Percentiles rank a stretch among this genome's conserved stretches.
Conservation (phyloP, 2,113 vertebrate genomes). For the Gambusia affinis region DNA sequence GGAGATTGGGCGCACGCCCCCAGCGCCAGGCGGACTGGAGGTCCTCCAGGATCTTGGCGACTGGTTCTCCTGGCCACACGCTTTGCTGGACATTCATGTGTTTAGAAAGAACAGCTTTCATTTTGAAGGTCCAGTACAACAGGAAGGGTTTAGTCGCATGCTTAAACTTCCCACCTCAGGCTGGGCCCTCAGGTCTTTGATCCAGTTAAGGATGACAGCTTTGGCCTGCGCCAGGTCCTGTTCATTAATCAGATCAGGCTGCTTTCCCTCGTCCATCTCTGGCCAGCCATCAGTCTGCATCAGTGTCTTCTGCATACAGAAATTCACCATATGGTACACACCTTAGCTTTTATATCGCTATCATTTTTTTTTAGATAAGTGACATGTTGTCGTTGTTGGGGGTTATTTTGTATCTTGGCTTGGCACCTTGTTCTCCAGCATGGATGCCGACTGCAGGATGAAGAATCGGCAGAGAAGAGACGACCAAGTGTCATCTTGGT, state of each 20-base stretch:
- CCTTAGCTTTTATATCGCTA: background rate
- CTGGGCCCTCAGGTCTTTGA: slow-evolving; percentile 75
- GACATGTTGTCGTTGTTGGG: background rate
- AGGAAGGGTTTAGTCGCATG: background rate
- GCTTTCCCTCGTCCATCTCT: slow-evolving; percentile 56
- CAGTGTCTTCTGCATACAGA: slow-evolving; percentile 68
- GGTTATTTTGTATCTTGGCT: background rate
- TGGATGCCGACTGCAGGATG: slow-evolving; percentile 76
- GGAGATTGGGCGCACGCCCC: slow-evolving; percentile 69
- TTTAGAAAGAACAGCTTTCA: background rate
- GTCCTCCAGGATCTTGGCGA: slow-evolving; percentile 75
- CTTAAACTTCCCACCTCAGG: slow-evolving; percentile 74
- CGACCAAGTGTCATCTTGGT: slow-evolving; percentile 77
- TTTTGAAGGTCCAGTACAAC: background rate
- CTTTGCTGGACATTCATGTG: slow-evolving; percentile 69
- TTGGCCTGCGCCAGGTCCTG: slow-evolving; percentile 67
- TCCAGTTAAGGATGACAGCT: slow-evolving; percentile 71
- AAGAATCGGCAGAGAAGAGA: slow-evolving; percentile 72
- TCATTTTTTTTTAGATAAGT: too few relatives aligned
- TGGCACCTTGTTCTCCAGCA: slow-evolving; percentile 80
- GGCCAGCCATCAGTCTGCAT: slow-evolving; percentile 77
- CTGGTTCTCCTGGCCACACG: slow-evolving; percentile 78
- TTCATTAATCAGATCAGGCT: slow-evolving; percentile 45
- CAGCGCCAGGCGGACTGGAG: slow-evolving; percentile 79
- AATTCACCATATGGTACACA: background rate